These are phyloP conservation scores for Pseudococcus jackbeardsleyi DNA, from an alignment of 2,888 invertebrate genomes.

Conservation along the genomic window DNA sequence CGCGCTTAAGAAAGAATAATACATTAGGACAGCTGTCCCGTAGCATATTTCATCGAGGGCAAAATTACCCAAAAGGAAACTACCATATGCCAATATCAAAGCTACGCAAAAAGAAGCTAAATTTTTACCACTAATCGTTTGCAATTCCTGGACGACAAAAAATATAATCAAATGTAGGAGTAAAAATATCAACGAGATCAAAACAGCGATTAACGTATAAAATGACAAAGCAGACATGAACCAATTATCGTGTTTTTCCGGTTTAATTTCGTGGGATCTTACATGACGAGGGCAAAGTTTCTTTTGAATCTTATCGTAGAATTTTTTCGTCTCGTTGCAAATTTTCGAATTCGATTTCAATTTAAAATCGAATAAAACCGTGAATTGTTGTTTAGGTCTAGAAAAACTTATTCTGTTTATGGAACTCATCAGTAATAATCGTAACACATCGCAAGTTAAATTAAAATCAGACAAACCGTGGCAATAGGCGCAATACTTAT, in stretches of 20 bases:
- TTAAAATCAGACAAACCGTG: not conserved
- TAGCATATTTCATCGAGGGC: conserved; percentile 69
- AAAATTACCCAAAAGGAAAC: conserved; percentile 71
- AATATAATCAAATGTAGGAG: conserved; percentile 71
- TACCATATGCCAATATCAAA: conserved; percentile 71
- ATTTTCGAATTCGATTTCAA: not conserved
- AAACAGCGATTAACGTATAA: conserved; percentile 70
- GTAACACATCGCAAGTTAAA: not conserved
- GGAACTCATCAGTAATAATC: not conserved
- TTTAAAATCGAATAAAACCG: conserved; percentile 8
- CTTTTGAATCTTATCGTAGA: not conserved
- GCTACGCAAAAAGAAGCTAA: conserved; percentile 72
- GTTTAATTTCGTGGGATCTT: not conserved
- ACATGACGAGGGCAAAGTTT: not conserved
- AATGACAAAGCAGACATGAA: not conserved
- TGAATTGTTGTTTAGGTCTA: not conserved
- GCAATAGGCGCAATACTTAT: conserved; percentile 31
- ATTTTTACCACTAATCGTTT: conserved; percentile 73
- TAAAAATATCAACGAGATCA: conserved; percentile 72
- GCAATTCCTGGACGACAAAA: conserved; percentile 71
- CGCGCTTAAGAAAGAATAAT: conserved; percentile 72
- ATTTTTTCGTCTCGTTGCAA: not conserved
- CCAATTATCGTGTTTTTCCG: conserved; percentile 1
- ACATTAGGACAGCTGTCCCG: conserved; percentile 71
- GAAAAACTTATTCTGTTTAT: no score